Percentiles rank a stretch among this genome's conserved stretches.
phyloP scores from a whole-genome alignment of 2,113 vertebrate species.

The Nycticebus coucang region DNA sequence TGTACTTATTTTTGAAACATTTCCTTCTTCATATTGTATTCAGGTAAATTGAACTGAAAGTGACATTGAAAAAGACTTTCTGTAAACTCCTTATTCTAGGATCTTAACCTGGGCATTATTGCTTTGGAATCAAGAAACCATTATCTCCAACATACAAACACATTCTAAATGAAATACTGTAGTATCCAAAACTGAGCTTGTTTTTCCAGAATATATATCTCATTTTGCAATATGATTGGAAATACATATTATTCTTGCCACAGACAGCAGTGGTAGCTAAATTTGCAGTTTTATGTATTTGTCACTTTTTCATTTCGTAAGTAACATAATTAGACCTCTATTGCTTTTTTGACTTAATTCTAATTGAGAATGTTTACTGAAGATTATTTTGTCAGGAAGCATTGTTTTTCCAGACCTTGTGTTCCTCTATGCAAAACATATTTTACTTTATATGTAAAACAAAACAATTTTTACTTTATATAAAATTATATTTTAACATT shows the following conservation, averaged over 20 bases:
- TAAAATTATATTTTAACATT: neutral
- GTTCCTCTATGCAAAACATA: neutral
- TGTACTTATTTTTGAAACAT: neutral
- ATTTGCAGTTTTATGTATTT: neutral
- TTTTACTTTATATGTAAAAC: neutral
- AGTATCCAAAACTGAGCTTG: neutral
- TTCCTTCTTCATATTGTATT: neutral
- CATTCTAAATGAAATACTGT: neutral
- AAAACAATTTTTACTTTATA: neutral
- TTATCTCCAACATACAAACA: neutral
- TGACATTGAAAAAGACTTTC: neutral
- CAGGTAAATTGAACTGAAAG: neutral
- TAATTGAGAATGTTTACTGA: neutral
- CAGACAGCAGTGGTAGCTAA: neutral
- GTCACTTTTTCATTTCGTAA: neutral
- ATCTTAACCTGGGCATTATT: neutral
- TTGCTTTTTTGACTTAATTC: neutral
- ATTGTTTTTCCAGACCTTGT: neutral
- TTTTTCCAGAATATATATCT: neutral
- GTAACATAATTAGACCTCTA: neutral
- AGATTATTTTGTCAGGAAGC: neutral
- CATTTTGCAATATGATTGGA: neutral
- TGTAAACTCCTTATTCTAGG: neutral
- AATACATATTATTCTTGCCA: neutral
- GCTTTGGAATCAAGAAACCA: neutral